Evolutionary conservation across 1,140 invertebrate species (phyloP).

Genomic region (Drosophila biarmipes): DNA sequence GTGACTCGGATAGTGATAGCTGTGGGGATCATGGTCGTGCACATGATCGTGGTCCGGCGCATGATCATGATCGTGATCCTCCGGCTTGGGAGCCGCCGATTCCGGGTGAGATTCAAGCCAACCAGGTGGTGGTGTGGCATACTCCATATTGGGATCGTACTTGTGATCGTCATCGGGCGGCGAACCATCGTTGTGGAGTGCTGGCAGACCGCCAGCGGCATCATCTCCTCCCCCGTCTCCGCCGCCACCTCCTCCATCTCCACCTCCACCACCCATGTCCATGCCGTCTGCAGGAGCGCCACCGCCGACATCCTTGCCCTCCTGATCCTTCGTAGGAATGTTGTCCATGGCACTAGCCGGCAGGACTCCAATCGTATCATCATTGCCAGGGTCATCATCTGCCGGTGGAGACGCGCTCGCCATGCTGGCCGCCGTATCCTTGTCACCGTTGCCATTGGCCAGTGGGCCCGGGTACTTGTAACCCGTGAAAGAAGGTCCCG

Average conservation of each 20-base stretch:
- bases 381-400: conserved; percentile 62
- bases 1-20: conserved; percentile 57
- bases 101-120: conserved; percentile 77
- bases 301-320: conserved; percentile 42
- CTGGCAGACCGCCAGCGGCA: conserved; percentile 32
- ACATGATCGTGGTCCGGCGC: conserved; percentile 44
- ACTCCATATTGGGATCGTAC: conserved; percentile 77
- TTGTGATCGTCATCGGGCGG: conserved; percentile 56
- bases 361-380: conserved; percentile 71
- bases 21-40: conserved; percentile 69
- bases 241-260: conserved; percentile 13
- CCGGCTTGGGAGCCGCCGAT: conserved; percentile 54
- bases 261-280: neutral
- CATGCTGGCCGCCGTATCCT: conserved; percentile 50
- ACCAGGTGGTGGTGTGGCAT: conserved; percentile 76
- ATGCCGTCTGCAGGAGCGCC: conserved; percentile 8
- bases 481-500: conserved; percentile 40
- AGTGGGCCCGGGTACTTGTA: conserved; percentile 70
- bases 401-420: conserved; percentile 28
- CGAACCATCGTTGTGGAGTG: conserved; percentile 46
- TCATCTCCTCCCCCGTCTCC: conserved; percentile 23
- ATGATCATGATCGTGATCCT: conserved; percentile 51
- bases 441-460: conserved; percentile 47
- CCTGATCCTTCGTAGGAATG: conserved; percentile 39
- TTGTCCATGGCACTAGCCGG: conserved; percentile 78